Base-by-base conservation (phyloP, 2,888 invertebrate genomes). In the Bombyx huttoni region DNA sequence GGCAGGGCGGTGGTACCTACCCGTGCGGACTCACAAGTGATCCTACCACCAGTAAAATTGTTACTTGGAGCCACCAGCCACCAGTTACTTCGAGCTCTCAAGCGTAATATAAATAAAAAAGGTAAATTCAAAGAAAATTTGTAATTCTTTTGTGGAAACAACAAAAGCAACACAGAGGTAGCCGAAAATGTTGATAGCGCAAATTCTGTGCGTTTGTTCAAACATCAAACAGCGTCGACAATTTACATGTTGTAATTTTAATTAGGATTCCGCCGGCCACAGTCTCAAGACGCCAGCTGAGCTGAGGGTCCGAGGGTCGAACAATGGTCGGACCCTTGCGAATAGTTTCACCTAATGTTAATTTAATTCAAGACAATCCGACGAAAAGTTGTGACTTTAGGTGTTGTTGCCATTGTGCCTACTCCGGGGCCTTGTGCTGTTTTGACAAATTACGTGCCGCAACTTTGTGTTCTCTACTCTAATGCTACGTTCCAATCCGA, bases 161-260 rank as follows among this genome's bases (percentile, higher is more conserved):
- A 24, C 24, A 24, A 24, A 24, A 24, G 24, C 40, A 8, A 40
- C 8, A 40, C 40, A 3, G 40, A 40, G 40, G 40, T 40, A 12
- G 12, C 40, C 40, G 40, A 40, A 40, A 40, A 3, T 40, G 3
- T 12, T 12, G 40, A 10, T 24, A 24, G 12, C 40, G 12, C 40
- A 40, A 40, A 40, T 40, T 40, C 40, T 40, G 40, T 40, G 9
- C 24, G 24, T 24, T 24, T 24, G 24, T 24, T 70, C 68, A 67
- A 67, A 68, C 62, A 60, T 58, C 67, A 68, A 73, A 82, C 79
- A 78, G 73, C 74, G 64, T 66, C 62, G 58, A 70, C 70, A 73
- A 82, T 82, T 81, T 81, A 80, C 84, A 82, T 82, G 83, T 79
- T 85, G 85, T 85, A 85, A 85, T 85, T 86, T 86, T 84, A 85